A percentile compares a stretch with the other conserved stretches of the same genome.
Evolutionary conservation across 2,797 vertebrate species (phyloP).

Genomic region (Microctenopoma stevenorrisi): DNA sequence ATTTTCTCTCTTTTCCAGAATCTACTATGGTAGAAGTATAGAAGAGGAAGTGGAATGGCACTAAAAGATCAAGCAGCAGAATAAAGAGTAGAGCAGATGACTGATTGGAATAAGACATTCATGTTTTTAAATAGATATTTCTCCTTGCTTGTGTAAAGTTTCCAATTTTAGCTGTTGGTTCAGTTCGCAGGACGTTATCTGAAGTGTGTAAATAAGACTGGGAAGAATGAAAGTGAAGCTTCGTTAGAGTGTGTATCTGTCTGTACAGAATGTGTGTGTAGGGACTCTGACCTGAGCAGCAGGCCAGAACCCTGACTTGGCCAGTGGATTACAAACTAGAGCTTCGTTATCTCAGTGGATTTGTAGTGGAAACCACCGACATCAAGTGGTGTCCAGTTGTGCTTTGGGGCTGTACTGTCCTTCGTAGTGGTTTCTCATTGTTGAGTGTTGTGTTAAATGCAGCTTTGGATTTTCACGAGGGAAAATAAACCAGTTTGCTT

Average conservation of each 20-base stretch:
- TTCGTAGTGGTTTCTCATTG: too few species aligned
- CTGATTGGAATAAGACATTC: constrained; percentile 50
- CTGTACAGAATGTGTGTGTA: neutral
- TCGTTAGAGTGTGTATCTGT: constrained; percentile 22
- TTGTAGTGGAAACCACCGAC: neutral
- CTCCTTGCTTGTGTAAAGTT: constrained; percentile 39
- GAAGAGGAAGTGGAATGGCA: constrained; percentile 43
- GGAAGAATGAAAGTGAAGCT: constrained; percentile 23
- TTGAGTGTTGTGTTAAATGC: too few species aligned
- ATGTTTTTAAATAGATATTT: constrained; percentile 53
- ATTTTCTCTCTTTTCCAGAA: constrained; percentile 8
- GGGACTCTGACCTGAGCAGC: constrained; percentile 23
- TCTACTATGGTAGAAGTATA: constrained; percentile 11
- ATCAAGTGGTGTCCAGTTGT: too few species aligned
- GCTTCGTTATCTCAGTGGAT: neutral
- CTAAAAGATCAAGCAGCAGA: constrained; percentile 38
- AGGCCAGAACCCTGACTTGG: constrained; percentile 2
- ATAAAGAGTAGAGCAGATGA: constrained; percentile 34
- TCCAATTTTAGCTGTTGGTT: constrained; percentile 54
- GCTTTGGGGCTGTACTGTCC: too few species aligned
- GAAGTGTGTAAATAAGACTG: constrained; percentile 49
- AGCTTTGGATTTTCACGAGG: too few species aligned
- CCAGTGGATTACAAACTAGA: neutral
- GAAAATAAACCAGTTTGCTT: too few species aligned
- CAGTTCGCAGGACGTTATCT: constrained; percentile 48